Base-by-base conservation (phyloP, 2,113 vertebrate species). In the Neolamprologus sp. region DNA sequence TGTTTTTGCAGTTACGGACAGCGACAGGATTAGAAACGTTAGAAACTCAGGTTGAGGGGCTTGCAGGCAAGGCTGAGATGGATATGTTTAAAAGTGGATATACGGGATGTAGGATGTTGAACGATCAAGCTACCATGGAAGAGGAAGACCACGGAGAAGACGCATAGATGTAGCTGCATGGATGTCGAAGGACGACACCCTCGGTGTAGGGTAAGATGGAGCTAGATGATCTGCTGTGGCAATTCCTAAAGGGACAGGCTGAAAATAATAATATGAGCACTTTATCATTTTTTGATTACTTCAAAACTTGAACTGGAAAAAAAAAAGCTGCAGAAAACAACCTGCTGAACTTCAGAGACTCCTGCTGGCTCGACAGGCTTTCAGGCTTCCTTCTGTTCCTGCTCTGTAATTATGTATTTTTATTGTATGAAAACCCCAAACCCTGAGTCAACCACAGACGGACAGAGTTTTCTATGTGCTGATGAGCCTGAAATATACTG, bases 341-440 rank as follows among this genome's bases (percentile, higher is more conserved):
- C 57, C 26, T 60, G 26, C 26, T 60, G 26, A 4, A 28, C 55
- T 28, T 58, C 26, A 28, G 55, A 58, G 55, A 58, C 55, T 58
- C 55, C 55, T 57, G 23, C 55, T 28, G 55, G 55, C 23, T 57
- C 0, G 0, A 57, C 55, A 28, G 55, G 23, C 55, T 16, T 28
- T 5, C 55, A 58, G 55, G 23, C 23, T 58, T 58, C 23, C 55
- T 58, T 16, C 23, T 58, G 55, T 28, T 58, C 23, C 13, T 58
- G 13, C 23, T 1, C 14, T 58, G 26, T 0, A 28, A 58, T 58
- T 8, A 0, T 10, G 16, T 19, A 0, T 60, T 60, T 60, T 60
- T 60, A 33, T 33, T 60, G 57, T 60, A 60, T 33, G 7, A 28
- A 31, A 58, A 28, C 5, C 0, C 13, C 26, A 58, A 58, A 58